A percentile compares a stretch with the other conserved stretches of the same genome.
Evolutionary conservation across 1,140 invertebrate genomes (phyloP).

Genomic region (Cotesia chilonis): DNA sequence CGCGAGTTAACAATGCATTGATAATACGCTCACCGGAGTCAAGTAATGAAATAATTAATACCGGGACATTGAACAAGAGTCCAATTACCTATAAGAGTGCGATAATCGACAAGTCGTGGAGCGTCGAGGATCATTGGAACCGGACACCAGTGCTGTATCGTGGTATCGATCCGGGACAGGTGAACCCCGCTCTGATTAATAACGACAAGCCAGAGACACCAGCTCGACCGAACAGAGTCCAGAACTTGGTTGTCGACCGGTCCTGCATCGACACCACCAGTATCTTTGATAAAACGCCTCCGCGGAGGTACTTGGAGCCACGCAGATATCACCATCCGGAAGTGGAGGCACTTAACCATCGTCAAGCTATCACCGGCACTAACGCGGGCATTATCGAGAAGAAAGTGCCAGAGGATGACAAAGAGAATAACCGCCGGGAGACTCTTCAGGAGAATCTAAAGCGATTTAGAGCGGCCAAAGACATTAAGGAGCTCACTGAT

Average conservation of each 20-base stretch:
- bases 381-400: too few relatives aligned
- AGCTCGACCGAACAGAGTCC: constrained; percentile 38
- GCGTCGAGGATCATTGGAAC: constrained; percentile 34
- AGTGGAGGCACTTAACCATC: constrained; percentile 42
- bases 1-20: constrained; percentile 47
- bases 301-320: constrained; percentile 41
- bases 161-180: constrained; percentile 46
- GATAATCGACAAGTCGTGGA: constrained; percentile 54
- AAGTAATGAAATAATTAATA: constrained; percentile 10
- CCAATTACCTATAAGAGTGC: constrained; percentile 55
- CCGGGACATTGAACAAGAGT: constrained; percentile 43
- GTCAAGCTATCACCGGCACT: too few relatives aligned
- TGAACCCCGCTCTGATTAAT: constrained; percentile 60
- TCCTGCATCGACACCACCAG: constrained; percentile 62
- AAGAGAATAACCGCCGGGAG: constrained; percentile 37
- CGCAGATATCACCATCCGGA: constrained; percentile 37
- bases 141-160: constrained; percentile 36
- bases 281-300: constrained; percentile 55
- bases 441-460: constrained; percentile 56
- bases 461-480: constrained; percentile 41
- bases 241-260: constrained; percentile 53
- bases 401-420: too few relatives aligned
- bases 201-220: constrained; percentile 52
- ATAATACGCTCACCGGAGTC: constrained; percentile 42
- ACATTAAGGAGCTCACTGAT: constrained; percentile 31